Base-by-base conservation (phyloP, 37 sponge, comb jelly and placozoan genomes). In the Petrosia ficiformis region DNA sequence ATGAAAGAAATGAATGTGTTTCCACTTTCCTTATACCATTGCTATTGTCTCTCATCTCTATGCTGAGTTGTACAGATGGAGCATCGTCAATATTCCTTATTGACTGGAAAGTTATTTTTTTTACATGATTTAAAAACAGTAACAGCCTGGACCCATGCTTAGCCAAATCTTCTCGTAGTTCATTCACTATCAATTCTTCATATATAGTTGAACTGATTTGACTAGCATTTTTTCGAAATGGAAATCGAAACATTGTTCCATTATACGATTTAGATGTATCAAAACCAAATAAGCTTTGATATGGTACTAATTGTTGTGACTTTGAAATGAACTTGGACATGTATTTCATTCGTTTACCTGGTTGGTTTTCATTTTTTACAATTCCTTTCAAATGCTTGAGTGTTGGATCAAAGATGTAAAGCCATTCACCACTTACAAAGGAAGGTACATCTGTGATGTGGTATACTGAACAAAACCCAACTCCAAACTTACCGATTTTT, bases 181-280 rank as follows among this genome's bases (percentile, higher is more conserved):
- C 29, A 44, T 82, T 41, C 29, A 74, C 42, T 8, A 14, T 28
- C 21, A n/a, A 30, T 19, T 64, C 32, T 24, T 6, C 42, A 24
- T 30, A 64, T 24, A 83, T 67, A 34, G 68, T 71, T 68, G 70
- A 68, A 24, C 28, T 63, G 31, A 36, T 32, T 1, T 73, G 32
- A 64, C 66, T 64, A 25, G 29, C n/a, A n/a, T 25, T 22, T 16
- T 76, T 76, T 5, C 84, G 68, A 28, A 83, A 67, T 30, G 84
- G 84, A 67, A 83, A 83, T 1, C 84, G 77, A 52, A 83, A 83
- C 52, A 83, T 40, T 2, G 84, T 83, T 1, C 84, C 84, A 8
- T 8, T 63, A 66, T 63, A 76, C 8, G 10, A 10, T 10, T 8
- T 16, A 30, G 32, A 64, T 25, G 32, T 21, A 33, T 72, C 5